Evolutionary conservation across 2,113 vertebrate species (phyloP), one percentile per base, ranked within the genome.

Genomic region (Thalassarche chlororhynchos): DNA sequence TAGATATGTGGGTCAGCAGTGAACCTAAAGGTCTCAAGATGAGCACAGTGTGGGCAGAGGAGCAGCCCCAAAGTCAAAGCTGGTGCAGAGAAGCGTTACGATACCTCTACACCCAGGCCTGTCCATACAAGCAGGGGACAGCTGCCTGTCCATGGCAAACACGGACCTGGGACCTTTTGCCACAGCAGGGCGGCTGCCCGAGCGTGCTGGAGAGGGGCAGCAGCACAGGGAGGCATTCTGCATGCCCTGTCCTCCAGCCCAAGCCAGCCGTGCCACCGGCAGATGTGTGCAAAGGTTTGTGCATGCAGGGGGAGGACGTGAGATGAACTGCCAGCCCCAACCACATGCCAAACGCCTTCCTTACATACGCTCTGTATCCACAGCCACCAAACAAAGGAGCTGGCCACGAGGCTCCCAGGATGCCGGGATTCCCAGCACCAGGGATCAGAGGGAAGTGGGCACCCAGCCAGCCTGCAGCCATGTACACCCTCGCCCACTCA

Each of bases 1-100:
- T 3, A 6, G 2, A 2, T 1, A 8, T 0, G 4, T 0, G 54
- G 75, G 19, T 12, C 62, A 83, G 70, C 64, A 15, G 15, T 0
- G 7, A 66, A 5, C 51, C 23, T 11, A 6, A 34, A 66, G 52
- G 16, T 31, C 31, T 42, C 16, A 2, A 40, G 51, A 8, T 5
- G 62, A 70, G 28, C 36, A n/a, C 19, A 6, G 13, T 0, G 36
- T 2, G 42, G 49, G 52, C 34, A 25, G 38, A 54, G 32, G 38
- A 70, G 21, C 77, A 38, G 38, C 14, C 26, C 60, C 42, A 10
- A 17, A 34, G 6, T 12, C 38, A 44, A 51, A 85, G 17, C 16
- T 9, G 17, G n/a, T 11, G 15, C 70, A 21, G 36, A 18, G 61
- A 38, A 65, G 44, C 5, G 0, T 26, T 49, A 24, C 17, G 36